Conservation (phyloP, 2,797 vertebrate genomes). For the Chiloscyllium punctatum region DNA sequence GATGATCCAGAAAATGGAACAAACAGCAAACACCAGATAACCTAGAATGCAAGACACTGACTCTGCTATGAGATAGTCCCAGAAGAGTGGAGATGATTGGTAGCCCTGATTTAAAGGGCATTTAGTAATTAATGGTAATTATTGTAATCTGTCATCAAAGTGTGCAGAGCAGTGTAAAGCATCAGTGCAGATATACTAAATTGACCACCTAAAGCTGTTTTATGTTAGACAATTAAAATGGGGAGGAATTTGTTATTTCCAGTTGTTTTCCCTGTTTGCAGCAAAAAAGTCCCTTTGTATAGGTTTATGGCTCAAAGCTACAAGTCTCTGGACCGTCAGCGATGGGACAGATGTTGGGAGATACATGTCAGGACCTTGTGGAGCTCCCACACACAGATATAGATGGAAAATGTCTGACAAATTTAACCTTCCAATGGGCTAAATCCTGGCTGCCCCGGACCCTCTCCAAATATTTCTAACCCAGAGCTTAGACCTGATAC, state of each 20-base stretch:
- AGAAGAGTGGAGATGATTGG: no score
- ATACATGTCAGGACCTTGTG: no score
- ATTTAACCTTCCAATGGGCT: not conserved
- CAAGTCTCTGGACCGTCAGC: no score
- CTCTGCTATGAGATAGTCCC: no score
- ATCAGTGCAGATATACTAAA: not conserved
- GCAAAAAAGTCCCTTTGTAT: not conserved
- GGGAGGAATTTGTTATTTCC: not conserved
- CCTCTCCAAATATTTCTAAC: not conserved
- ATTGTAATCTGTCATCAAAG: constrained; percentile 20
- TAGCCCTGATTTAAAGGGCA: not conserved
- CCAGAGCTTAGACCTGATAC: not conserved
- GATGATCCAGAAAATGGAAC: no score
- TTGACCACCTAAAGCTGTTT: not conserved
- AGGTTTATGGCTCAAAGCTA: not conserved
- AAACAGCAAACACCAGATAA: no score
- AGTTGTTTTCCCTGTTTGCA: not conserved
- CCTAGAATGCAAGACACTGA: no score
- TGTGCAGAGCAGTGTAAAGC: not conserved
- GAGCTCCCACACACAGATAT: not conserved
- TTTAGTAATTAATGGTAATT: not conserved
- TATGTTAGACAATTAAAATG: not conserved
- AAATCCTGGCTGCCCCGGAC: not conserved
- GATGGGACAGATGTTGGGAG: no score
- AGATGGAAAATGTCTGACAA: not conserved